Conservation (phyloP, 2,113 vertebrate genomes). For the Dipodomys merriami region DNA sequence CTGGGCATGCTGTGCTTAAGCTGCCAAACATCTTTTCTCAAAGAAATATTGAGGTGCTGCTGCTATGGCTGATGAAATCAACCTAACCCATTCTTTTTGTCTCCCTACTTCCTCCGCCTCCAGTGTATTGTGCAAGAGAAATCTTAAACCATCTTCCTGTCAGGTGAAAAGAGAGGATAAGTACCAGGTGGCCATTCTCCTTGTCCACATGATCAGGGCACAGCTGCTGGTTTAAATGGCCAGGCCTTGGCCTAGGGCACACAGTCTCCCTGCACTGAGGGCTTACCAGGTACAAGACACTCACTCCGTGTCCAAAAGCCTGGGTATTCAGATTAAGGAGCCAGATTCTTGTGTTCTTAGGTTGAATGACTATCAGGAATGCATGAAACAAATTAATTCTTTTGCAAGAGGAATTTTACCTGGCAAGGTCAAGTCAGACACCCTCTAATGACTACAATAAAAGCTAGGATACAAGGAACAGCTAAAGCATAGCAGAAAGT, state of each 20-base stretch:
- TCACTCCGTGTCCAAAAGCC: neutral
- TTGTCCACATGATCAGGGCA: neutral
- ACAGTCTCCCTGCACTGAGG: neutral
- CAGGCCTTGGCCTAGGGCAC: constrained; percentile 2
- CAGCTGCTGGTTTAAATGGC: constrained; percentile 50
- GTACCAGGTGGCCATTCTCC: constrained; percentile 57
- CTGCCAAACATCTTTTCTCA: constrained; percentile 85
- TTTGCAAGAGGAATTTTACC: constrained; percentile 61
- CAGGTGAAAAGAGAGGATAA: constrained; percentile 51
- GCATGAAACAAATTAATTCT: neutral
- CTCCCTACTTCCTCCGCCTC: constrained; percentile 75
- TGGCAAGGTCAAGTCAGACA: constrained; percentile 27
- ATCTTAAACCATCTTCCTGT: constrained; percentile 81
- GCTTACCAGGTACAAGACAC: neutral
- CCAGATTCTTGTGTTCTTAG: constrained; percentile 3
- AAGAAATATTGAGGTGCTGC: constrained; percentile 81
- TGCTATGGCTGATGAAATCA: constrained; percentile 83
- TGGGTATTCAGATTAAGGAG: constrained; percentile 19
- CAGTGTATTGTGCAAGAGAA: constrained; percentile 83
- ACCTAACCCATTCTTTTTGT: constrained; percentile 84
- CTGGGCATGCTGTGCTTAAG: constrained; percentile 78
- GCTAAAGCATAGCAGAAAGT: neutral
- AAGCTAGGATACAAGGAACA: neutral
- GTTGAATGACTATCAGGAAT: constrained; percentile 58
- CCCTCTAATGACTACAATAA: neutral